Evolutionary conservation across 1,140 invertebrate genomes (phyloP), one percentile per base, ranked within the genome.

Genomic region (Ericerus pela): DNA sequence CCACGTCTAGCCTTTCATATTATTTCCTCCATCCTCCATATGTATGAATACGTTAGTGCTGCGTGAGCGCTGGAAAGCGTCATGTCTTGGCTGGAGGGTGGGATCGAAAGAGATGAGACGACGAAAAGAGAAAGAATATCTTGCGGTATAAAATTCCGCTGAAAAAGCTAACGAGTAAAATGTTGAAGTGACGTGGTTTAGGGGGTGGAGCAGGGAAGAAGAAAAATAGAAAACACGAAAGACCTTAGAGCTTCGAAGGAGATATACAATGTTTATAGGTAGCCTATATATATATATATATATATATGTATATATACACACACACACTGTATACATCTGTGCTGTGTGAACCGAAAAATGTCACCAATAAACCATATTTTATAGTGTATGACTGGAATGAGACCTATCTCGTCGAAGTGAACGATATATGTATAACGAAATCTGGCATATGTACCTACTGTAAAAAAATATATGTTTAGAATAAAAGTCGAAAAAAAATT

Each of bases 111-210:
- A 33, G n/a, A 33, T 10, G n/a, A 33, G 30, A 33, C 8, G 30
- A n/a, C n/a, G n/a, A 33, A 33, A n/a, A 33, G 30, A n/a, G 30
- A 33, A 33, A 47, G 26, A 47, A 47, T 14, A 47, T 47, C 16
- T 24, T 24, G 41, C 11, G 18, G 41, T n/a, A 47, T 22, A 47
- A 47, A 47, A 47, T 47, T 47, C 20, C 41, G 41, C 20, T 47
- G 41, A 47, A 47, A 47, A 47, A 47, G 41, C 41, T 47, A 47
- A 47, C 41, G 26, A 47, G 41, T 24, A n/a, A n/a, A n/a, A n/a
- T n/a, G n/a, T n/a, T n/a, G n/a, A n/a, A n/a, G n/a, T n/a, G n/a
- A n/a, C n/a, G n/a, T n/a, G n/a, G n/a, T n/a, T n/a, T n/a, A n/a
- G n/a, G n/a, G n/a, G n/a, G n/a, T n/a, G n/a, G n/a, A n/a, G n/a